A percentile compares a stretch with the other conserved stretches of the same genome.
Conservation (phyloP, 2,113 vertebrate genomes). For the Hemiprocne comata region DNA sequence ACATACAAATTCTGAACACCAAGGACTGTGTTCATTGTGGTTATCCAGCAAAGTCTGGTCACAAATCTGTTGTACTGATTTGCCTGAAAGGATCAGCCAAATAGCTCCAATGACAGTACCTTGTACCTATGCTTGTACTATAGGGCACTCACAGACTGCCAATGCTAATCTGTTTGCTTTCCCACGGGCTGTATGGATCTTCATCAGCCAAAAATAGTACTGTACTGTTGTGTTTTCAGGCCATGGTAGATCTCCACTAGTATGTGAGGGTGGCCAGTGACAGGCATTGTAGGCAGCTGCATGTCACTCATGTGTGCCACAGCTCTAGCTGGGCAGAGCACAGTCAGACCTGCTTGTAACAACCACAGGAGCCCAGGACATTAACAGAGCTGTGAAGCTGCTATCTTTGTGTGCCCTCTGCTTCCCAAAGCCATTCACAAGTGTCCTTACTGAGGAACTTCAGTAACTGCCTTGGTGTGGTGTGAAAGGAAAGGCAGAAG, state of each 20-base stretch:
- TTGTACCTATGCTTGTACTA: rapidly evolving
- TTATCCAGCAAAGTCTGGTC: neutral
- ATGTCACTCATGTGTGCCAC: rapidly evolving
- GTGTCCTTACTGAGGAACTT: neutral
- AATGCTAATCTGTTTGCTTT: neutral
- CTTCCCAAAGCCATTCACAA: neutral
- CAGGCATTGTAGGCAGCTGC: neutral
- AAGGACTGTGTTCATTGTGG: neutral
- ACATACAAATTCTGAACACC: neutral
- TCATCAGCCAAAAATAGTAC: neutral
- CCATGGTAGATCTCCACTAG: neutral
- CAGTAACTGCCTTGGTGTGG: neutral
- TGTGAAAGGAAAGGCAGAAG: neutral
- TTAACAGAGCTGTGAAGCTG: neutral
- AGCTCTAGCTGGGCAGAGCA: neutral
- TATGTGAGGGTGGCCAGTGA: rapidly evolving
- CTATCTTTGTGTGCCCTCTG: neutral
- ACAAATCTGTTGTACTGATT: neutral
- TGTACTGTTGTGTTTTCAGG: rapidly evolving
- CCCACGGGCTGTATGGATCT: rapidly evolving
- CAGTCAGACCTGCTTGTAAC: neutral
- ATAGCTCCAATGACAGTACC: neutral
- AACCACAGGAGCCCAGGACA: neutral
- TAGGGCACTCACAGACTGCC: neutral
- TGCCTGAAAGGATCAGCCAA: neutral